Evolutionary conservation across 2,888 invertebrate genomes (phyloP).

Genomic region (Aphrophora alni): DNA sequence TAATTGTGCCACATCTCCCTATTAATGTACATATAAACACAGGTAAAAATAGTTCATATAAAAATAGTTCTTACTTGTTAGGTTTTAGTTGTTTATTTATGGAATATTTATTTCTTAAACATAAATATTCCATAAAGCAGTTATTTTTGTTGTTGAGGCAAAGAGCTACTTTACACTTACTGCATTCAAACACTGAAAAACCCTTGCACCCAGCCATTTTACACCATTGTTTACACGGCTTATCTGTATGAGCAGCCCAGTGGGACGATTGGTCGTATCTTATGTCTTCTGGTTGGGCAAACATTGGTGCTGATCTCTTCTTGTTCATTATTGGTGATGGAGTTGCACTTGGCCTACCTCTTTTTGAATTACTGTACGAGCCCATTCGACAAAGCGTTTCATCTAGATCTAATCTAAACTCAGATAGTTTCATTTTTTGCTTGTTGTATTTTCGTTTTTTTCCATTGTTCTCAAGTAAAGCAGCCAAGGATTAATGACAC

Average conservation of each 20-base stretch:
- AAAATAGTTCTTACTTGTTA: neutral
- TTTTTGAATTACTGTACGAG: neutral
- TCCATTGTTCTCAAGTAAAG: neutral
- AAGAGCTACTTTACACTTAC: neutral
- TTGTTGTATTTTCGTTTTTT: neutral
- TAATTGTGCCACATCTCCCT: too few species aligned
- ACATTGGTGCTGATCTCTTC: conserved; percentile 9
- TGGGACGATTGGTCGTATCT: neutral
- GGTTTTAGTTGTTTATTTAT: neutral
- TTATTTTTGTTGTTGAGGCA: conserved; percentile 3
- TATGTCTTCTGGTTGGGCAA: conserved; percentile 8
- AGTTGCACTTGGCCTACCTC: conserved; percentile 6
- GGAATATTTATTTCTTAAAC: neutral
- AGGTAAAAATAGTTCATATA: neutral
- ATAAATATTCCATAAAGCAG: neutral
- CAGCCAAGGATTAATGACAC: conserved; percentile 10
- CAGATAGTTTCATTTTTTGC: neutral
- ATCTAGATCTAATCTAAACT: neutral
- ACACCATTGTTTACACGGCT: conserved; percentile 2
- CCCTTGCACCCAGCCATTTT: conserved; percentile 12
- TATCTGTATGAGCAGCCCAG: conserved; percentile 2
- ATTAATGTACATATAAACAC: neutral
- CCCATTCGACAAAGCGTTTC: conserved; percentile 19
- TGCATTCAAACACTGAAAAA: conserved; percentile 11
- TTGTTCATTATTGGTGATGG: neutral